Base-by-base conservation (phyloP, 2,113 vertebrate genomes). In the Onychostoma macrolepis region DNA sequence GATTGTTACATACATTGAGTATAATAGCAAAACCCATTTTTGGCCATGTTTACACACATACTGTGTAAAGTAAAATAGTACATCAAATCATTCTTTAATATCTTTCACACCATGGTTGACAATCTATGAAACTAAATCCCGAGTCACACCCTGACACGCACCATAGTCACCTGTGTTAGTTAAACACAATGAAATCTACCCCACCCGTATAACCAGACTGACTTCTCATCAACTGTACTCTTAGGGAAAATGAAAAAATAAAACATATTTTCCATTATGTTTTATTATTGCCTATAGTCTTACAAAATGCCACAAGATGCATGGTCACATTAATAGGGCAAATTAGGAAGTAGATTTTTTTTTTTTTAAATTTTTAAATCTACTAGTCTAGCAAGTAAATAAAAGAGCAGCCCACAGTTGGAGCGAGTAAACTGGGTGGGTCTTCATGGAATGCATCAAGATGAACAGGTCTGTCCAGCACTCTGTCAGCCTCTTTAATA, bases 401-500 rank as follows among this genome's bases (percentile, higher is more conserved):
- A 65, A 41, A 50, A 48, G 24, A 24, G 15, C n/a, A 50, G n/a
- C n/a, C 8, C n/a, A 30, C 38, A 28, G 88, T 87, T 87, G 90
- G 88, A 80, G 61, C 1, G 17, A 45, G 9, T 43, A 83, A 24
- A 50, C 24, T 61, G 85, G 90, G 90, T 91, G 90, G 88, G 89
- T 85, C 87, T 24, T 30, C 28, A 36, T 26, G 19, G 28, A 67
- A 71, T 38, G 26, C 67, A 58, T 53, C 71, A 75, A 76, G 61
- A 76, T 79, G 61, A 86, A 58, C 86, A 58, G 69, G 89, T 89
- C 85, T 88, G 80, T 84, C 85, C 30, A 79, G 85, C 72, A 4
- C 41, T 74, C 10, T 15, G 21, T 61, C 19, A 48, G 38, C 17
- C 17, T 83, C 80, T 76, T 86, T 87, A 82, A 84, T 80, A 87